Percentiles rank a stretch among this genome's conserved stretches.
These are phyloP conservation scores for Sebastiscus albofasciatus DNA, from an alignment of 2,797 vertebrate genomes.

Conservation along the genomic window DNA sequence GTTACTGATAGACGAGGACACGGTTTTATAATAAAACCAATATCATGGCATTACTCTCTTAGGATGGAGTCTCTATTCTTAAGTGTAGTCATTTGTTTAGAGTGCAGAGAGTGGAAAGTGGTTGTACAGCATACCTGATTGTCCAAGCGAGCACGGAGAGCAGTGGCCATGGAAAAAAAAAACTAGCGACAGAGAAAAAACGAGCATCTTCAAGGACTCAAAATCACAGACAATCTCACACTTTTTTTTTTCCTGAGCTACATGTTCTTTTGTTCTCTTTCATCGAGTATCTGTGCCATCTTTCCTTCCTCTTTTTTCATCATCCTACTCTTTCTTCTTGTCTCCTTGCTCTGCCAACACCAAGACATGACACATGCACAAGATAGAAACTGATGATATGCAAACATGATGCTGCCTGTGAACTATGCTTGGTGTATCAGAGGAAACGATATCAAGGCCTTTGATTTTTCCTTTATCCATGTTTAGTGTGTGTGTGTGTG, in stretches of 20 bases:
- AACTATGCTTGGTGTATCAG: neutral
- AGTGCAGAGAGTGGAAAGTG: neutral
- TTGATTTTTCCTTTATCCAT: neutral
- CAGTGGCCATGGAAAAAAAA: slow-evolving; percentile 16
- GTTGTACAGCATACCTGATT: slow-evolving; percentile 18
- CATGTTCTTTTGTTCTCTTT: slow-evolving; percentile 32
- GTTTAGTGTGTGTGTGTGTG: neutral
- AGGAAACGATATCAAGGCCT: neutral
- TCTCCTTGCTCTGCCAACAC: slow-evolving; percentile 8
- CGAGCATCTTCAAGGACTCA: slow-evolving; percentile 42
- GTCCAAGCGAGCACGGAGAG: slow-evolving; percentile 12
- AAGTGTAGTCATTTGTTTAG: slow-evolving; percentile 5
- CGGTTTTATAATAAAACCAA: neutral
- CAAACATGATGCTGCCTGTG: slow-evolving; percentile 15
- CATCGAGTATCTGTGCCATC: neutral
- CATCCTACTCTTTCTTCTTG: slow-evolving; percentile 13
- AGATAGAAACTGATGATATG: neutral
- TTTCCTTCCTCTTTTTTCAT: slow-evolving; percentile 29
- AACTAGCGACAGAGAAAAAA: neutral
- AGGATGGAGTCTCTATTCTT: neutral
- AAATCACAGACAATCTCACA: slow-evolving; percentile 24
- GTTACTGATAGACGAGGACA: neutral
- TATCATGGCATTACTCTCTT: neutral
- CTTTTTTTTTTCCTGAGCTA: neutral
- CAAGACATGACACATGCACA: neutral